Evolutionary conservation across 2,797 vertebrate genomes (phyloP).

Genomic region (Ataeniobius toweri): DNA sequence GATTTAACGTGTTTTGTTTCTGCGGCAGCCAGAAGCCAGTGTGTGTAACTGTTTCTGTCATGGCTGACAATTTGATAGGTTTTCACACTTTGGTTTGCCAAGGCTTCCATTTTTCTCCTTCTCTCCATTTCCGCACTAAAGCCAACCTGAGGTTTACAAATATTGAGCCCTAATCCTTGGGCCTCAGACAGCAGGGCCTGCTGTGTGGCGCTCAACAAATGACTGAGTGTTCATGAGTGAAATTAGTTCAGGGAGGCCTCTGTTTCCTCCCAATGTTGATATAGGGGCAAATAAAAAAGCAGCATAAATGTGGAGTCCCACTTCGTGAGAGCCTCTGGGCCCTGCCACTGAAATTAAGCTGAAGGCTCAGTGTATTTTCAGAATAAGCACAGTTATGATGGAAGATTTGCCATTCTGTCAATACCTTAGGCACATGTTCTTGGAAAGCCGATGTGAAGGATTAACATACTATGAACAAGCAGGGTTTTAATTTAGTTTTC

Average conservation of each 20-base stretch:
- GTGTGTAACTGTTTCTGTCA: slow-evolving; percentile 80
- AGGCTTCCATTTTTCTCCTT: slow-evolving; percentile 74
- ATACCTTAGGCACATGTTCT: neutral
- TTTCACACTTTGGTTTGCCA: slow-evolving; percentile 80
- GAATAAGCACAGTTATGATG: slow-evolving; percentile 12
- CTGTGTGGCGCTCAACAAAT: slow-evolving; percentile 73
- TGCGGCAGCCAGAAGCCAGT: slow-evolving; percentile 73
- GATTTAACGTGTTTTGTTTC: slow-evolving; percentile 77
- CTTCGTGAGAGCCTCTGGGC: slow-evolving; percentile 43
- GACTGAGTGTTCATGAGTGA: slow-evolving; percentile 73
- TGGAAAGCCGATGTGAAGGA: neutral
- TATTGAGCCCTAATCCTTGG: slow-evolving; percentile 75
- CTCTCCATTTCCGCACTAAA: slow-evolving; percentile 71
- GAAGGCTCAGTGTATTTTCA: slow-evolving; percentile 24
- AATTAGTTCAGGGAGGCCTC: slow-evolving; percentile 75
- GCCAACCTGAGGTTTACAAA: slow-evolving; percentile 77
- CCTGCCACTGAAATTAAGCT: slow-evolving; percentile 34
- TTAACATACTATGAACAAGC: neutral
- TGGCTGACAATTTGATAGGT: slow-evolving; percentile 82
- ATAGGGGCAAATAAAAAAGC: slow-evolving; percentile 68
- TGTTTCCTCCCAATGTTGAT: slow-evolving; percentile 70
- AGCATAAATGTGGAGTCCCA: slow-evolving; percentile 50
- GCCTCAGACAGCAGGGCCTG: slow-evolving; percentile 66
- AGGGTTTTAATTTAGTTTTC: neutral
- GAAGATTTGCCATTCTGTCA: slow-evolving; percentile 11